Evolutionary conservation across 1,140 invertebrate genomes (phyloP), one percentile per base, ranked within the genome.

Genomic region (Drosophila pruinosa): DNA sequence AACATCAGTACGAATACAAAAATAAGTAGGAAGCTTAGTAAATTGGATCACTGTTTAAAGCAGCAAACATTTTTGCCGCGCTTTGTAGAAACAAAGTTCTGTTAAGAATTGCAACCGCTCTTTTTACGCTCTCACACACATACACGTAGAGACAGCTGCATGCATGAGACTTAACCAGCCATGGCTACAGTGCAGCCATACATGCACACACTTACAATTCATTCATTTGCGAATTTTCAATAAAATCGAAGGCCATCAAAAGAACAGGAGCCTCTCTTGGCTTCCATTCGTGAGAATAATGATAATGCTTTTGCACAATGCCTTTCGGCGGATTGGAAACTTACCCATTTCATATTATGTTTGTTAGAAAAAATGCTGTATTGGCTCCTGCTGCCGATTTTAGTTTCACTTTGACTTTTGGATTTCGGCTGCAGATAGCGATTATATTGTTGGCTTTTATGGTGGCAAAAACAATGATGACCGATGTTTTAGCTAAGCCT

Each of bases 271-370:
- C 26, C 21, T 47, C 12, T 14, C 2, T 47, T 8, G n/a, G 22
- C 22, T 14, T 5, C 22, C 12, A 6, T 47, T 26, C 6, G 43
- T 14, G 12, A 3, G 5, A 22, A 47, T 14, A 24, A 47, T 26
- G 21, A 26, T 24, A 24, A 47, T 47, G 21, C 12, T 14, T 26
- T 47, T 26, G 8, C n/a, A 24, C n/a, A 15, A 54, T 22, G n/a
- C 7, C 19, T 52, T 21, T 26, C n/a, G n/a, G 12, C 3, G 3
- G 52, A 50, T 58, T 39, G 15, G 17, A 57, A 58, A 71, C 80
- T 85, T 85, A 85, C 80, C 80, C 80, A 85, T 85, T 85, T 85
- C 80, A 85, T 83, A 65, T 52, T 81, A 70, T 70, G 19, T 12
- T 47, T 54, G 52, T 48, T 28, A 17, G 36, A 53, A 34, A 71